Percentiles rank a stretch among this genome's conserved stretches.
phyloP scores from a whole-genome alignment of 2,888 invertebrate genomes.

The Chloroclystis v-ata region DNA sequence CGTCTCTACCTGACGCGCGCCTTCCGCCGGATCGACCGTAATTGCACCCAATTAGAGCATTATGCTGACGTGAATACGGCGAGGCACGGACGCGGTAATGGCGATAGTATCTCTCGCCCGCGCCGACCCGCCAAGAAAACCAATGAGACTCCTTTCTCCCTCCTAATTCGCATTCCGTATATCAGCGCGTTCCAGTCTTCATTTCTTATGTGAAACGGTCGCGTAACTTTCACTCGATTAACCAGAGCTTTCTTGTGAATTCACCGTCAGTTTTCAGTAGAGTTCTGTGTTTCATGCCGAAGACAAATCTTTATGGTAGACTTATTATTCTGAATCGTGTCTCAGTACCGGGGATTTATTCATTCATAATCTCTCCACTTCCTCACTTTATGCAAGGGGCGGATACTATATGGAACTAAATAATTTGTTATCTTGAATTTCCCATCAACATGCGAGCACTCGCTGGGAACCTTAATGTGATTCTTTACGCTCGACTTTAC shows the following conservation, averaged over 20 bases:
- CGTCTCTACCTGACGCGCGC: slow-evolving; percentile 69
- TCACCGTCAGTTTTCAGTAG: slow-evolving; percentile 46
- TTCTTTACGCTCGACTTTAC: slow-evolving; percentile 24
- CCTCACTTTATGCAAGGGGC: slow-evolving; percentile 27
- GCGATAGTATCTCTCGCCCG: slow-evolving; percentile 67
- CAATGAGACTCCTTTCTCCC: slow-evolving; percentile 58
- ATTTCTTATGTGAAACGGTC: slow-evolving; percentile 65
- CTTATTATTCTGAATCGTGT: slow-evolving; percentile 46
- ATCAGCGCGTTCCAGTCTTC: slow-evolving; percentile 55
- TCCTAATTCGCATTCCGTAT: slow-evolving; percentile 66
- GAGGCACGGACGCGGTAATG: slow-evolving; percentile 70
- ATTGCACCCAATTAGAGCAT: slow-evolving; percentile 77
- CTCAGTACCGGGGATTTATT: slow-evolving; percentile 34
- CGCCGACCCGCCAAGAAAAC: slow-evolving; percentile 36
- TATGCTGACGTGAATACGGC: slow-evolving; percentile 76
- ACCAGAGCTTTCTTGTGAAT: slow-evolving; percentile 53
- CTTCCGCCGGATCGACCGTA: slow-evolving; percentile 69
- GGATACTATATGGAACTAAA: slow-evolving; percentile 23
- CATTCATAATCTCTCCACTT: slow-evolving; percentile 40
- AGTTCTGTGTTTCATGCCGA: slow-evolving; percentile 40
- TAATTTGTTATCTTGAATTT: slow-evolving; percentile 29
- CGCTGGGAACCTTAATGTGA: slow-evolving; percentile 28
- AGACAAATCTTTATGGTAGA: slow-evolving; percentile 50
- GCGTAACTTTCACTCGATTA: slow-evolving; percentile 72
- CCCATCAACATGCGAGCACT: slow-evolving; percentile 27